Conservation (phyloP, 2,797 vertebrate species). For the Schizopygopsis malacanthus region DNA sequence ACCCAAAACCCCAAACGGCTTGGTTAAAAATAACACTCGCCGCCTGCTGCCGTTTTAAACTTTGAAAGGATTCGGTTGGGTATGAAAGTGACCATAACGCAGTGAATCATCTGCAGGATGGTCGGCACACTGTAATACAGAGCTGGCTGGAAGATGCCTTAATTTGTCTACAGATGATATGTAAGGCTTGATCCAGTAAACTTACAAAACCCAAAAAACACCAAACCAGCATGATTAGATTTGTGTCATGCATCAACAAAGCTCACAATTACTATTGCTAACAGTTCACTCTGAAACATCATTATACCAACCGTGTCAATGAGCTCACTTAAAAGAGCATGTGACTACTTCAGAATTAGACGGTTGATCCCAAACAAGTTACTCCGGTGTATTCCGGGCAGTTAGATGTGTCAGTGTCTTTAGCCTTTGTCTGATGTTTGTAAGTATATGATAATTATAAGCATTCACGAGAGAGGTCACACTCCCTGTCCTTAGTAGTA, state of each 20-base stretch:
- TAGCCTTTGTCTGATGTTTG: slow-evolving; percentile 36
- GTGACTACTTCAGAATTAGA: not conserved
- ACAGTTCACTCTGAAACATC: not conserved
- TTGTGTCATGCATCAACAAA: not conserved
- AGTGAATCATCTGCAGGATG: slow-evolving; percentile 38
- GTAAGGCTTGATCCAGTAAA: not conserved
- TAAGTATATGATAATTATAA: slow-evolving; percentile 30
- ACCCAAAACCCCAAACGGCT: slow-evolving; percentile 44
- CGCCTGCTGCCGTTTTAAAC: slow-evolving; percentile 39
- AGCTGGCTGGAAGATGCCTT: not conserved
- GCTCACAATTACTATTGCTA: not conserved
- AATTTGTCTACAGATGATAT: not conserved
- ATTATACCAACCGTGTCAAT: slow-evolving; percentile 8
- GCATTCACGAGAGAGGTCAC: slow-evolving; percentile 5
- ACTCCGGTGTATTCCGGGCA: slow-evolving; percentile 17
- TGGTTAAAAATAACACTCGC: slow-evolving; percentile 46
- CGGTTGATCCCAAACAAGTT: slow-evolving; percentile 36
- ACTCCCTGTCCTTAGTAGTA: slow-evolving; percentile 3
- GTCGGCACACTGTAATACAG: not conserved
- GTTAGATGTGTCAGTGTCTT: slow-evolving; percentile 19
- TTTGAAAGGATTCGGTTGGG: slow-evolving; percentile 21
- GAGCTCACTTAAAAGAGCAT: not conserved
- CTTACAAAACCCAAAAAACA: not conserved
- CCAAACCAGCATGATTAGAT: slow-evolving; percentile 6
- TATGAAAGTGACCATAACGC: slow-evolving; percentile 35